Base-by-base conservation (phyloP, 2,797 vertebrate species). In the Lagodon rhomboides region DNA sequence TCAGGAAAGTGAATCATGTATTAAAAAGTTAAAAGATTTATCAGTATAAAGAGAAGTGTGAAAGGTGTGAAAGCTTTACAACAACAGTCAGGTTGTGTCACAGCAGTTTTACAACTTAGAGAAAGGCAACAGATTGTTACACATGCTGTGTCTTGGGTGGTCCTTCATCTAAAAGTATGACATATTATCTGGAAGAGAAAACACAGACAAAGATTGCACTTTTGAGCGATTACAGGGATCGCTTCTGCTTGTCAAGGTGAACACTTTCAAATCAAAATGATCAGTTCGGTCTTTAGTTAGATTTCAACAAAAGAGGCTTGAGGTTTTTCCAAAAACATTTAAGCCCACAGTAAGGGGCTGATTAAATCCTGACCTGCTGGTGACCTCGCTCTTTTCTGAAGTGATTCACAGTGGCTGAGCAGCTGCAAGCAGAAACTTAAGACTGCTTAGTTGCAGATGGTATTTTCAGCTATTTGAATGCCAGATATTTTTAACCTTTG, bases 101-200 rank as follows among this genome's bases (percentile, higher is more conserved):
- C 83, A 89, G 85, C 84, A 79, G 58, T 79, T 90, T 90, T 86
- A 91, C 91, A 89, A 84, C 88, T 89, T 87, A 91, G 79, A 85
- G 80, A 82, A 93, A 92, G 87, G 92, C 89, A 93, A 93, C 88
- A 91, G 87, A 87, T 86, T 87, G 89, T 89, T 89, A 92, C 85
- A 88, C 90, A 87, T 85, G 85, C 80, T 88, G 92, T 83, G 87
- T 94, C 91, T 89, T 58, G 84, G 92, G 56, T 60, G 76, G 85
- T 95, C 92, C 93, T 85, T 94, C 93, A 91, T 92, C 93, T 95
- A 95, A 95, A 95, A 95, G 93, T 92, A 95, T 88, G 94, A 95
- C 93, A 94, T 90, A 91, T 95, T 95, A 95, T 95, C 95, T 95
- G 95, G 76, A 95, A 95, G 93, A 94, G 90, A 95, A 89, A 95